phyloP scores from a whole-genome alignment of 1,140 invertebrate species.

The Fopius arisanus region DNA sequence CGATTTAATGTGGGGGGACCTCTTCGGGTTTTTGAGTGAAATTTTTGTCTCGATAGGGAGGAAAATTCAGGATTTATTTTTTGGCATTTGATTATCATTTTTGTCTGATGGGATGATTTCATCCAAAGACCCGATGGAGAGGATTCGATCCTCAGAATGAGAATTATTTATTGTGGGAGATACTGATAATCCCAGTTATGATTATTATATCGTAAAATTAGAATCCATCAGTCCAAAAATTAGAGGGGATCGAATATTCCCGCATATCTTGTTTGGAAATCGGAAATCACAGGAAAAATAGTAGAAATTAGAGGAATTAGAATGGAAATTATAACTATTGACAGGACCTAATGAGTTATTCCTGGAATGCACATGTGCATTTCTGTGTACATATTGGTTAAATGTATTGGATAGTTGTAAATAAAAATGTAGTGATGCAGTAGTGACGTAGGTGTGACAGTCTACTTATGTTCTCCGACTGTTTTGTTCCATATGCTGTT shows the following conservation, averaged over 20 bases:
- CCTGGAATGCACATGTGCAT: background rate
- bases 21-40: background rate
- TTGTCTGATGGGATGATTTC: too few species aligned
- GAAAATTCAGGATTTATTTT: too few species aligned
- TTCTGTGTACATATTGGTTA: background rate
- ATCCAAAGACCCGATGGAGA: background rate
- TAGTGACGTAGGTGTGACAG: background rate
- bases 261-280: background rate
- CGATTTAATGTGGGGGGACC: constrained; percentile 30
- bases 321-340: background rate
- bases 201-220: background rate
- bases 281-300: background rate
- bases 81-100: too few species aligned
- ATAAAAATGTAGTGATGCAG: background rate
- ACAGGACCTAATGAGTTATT: background rate
- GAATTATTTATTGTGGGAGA: background rate
- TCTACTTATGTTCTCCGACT: background rate
- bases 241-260: too few species aligned
- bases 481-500: background rate
- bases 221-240: background rate
- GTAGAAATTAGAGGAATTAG: background rate
- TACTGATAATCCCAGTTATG: background rate
- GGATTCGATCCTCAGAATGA: background rate
- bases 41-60: background rate
- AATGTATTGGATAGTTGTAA: background rate